Evolutionary conservation across 2,113 vertebrate species (phyloP).

Genomic region (Stegostoma tigrinum): DNA sequence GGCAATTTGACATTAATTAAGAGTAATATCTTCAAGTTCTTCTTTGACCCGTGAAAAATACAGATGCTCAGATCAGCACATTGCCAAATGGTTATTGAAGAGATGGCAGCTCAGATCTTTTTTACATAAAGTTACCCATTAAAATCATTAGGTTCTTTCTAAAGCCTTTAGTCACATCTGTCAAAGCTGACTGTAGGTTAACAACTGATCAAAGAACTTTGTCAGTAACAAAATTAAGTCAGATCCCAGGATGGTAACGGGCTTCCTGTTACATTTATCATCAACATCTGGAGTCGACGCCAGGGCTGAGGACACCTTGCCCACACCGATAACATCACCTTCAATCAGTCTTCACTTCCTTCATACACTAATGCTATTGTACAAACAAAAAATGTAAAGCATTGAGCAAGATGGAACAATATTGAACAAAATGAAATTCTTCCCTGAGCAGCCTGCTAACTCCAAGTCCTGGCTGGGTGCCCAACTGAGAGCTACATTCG

Average conservation of each 20-base stretch:
- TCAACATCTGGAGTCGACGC: background rate
- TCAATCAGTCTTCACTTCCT: background rate
- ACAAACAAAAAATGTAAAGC: background rate
- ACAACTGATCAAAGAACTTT: background rate
- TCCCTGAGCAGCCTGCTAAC: background rate
- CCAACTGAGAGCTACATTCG: background rate
- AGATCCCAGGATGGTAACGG: background rate
- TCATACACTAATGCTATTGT: background rate
- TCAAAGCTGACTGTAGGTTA: background rate
- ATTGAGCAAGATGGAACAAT: background rate
- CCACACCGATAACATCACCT: background rate
- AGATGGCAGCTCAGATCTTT: background rate
- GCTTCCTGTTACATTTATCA: background rate
- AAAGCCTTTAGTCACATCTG: background rate
- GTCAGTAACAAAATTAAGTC: background rate
- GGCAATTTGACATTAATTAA: conserved; percentile 1
- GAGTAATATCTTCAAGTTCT: background rate
- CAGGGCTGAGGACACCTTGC: background rate
- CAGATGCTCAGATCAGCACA: background rate
- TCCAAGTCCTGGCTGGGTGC: background rate
- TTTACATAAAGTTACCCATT: background rate
- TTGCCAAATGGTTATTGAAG: background rate
- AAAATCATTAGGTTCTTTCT: background rate
- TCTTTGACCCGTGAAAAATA: background rate
- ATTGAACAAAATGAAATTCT: background rate